A percentile compares a stretch with the other conserved stretches of the same genome.
These are phyloP conservation scores for Brachypteracias leptosomus DNA, from an alignment of 2,113 vertebrate species.

Conservation along the genomic window DNA sequence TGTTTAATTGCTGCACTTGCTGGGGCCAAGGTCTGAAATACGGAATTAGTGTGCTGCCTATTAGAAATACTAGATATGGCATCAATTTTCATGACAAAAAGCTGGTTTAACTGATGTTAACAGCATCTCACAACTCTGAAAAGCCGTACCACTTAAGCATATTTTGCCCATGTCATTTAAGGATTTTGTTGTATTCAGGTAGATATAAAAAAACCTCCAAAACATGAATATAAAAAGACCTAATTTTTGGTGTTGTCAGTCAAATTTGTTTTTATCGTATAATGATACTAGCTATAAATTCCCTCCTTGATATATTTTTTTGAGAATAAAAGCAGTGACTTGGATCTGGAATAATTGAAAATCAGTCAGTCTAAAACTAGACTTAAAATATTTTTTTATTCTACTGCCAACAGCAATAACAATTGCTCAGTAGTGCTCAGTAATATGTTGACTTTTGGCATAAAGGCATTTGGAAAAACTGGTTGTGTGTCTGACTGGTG, in stretches of 20 bases:
- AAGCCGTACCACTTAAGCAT: not conserved
- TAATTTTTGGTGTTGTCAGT: not conserved
- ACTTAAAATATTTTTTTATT: not conserved
- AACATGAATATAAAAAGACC: not conserved
- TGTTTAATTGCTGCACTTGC: not conserved
- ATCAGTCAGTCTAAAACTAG: not conserved
- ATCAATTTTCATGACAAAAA: not conserved
- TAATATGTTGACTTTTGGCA: not conserved
- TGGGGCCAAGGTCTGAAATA: not conserved
- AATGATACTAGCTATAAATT: not conserved
- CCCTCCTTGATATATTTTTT: not conserved
- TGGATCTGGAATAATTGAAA: not conserved
- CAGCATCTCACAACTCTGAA: not conserved
- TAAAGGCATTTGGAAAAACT: not conserved
- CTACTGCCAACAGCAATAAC: not conserved
- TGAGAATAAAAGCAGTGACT: not conserved
- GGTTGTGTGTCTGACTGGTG: not conserved
- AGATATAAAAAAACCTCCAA: not conserved
- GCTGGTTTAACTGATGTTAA: not conserved
- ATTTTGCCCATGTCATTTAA: not conserved
- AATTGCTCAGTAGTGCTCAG: not conserved
- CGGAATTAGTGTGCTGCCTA: not conserved
- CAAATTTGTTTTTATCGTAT: not conserved
- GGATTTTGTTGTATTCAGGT: not conserved
- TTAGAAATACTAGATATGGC: not conserved